Evolutionary conservation across 2,888 invertebrate genomes (phyloP).

Genomic region (Chrysolina americana): DNA sequence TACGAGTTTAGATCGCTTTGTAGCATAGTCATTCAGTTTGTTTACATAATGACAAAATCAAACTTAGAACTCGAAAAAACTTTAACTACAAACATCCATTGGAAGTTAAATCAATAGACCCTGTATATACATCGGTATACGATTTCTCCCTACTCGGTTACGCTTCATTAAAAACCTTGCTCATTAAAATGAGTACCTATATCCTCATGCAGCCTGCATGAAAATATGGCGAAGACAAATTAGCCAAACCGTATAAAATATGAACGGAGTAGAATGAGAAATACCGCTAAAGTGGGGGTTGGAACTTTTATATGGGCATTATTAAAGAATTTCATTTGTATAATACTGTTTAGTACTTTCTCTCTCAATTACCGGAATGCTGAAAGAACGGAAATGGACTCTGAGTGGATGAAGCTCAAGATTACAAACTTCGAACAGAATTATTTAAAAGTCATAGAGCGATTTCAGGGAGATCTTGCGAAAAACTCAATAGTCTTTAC

Average conservation of each 20-base stretch:
- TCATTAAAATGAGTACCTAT: slow-evolving; percentile 60
- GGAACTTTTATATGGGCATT: slow-evolving; percentile 27
- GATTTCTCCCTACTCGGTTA: slow-evolving; percentile 28
- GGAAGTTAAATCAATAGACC: neutral
- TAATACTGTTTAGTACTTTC: slow-evolving; percentile 24
- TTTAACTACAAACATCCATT: neutral
- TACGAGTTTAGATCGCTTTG: neutral
- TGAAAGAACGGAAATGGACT: neutral
- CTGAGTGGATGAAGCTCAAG: neutral
- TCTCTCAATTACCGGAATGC: slow-evolving; percentile 2
- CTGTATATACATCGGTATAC: neutral
- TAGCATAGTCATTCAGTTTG: neutral
- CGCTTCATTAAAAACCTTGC: slow-evolving; percentile 58
- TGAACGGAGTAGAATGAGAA: slow-evolving; percentile 32
- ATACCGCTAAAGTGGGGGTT: slow-evolving; percentile 10
- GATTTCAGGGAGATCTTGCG: no score
- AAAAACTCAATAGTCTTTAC: no score
- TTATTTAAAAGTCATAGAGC: neutral
- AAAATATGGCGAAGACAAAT: slow-evolving; percentile 53
- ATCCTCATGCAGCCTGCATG: slow-evolving; percentile 50
- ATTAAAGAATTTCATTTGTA: slow-evolving; percentile 26
- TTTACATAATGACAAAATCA: neutral
- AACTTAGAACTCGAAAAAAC: no score
- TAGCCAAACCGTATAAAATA: slow-evolving; percentile 48
- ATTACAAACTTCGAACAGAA: neutral